Base-by-base conservation (phyloP, 2,113 vertebrate species). In the Psephotus haematonotus region DNA sequence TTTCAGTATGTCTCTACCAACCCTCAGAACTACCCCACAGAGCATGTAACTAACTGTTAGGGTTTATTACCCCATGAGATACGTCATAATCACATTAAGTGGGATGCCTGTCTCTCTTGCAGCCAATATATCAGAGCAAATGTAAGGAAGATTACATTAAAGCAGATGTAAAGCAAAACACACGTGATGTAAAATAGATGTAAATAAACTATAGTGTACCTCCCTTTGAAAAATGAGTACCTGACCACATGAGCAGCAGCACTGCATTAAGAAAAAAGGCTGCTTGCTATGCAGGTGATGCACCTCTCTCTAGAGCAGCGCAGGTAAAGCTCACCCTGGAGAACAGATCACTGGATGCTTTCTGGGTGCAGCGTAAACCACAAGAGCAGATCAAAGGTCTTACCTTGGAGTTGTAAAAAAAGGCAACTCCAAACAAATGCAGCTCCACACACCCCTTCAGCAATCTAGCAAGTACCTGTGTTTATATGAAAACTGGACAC, bases 321-420 rank as follows among this genome's bases (percentile, higher is more conserved):
- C 20, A 37, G 44, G 60, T 11, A 80, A 53, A 89, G n/a, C 67
- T 87, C 70, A 31, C 19, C 59, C 47, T 18, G 11, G 17, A 83
- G 59, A 81, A 33, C 37, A 64, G 35, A 41, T 79, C 0, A 0
- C 62, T 39, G 59, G 19, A 17, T 76, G 63, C 67, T 49, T 70
- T 62, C 63, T 57, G 67, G 52, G 25, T 10, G 28, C 57, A n/a
- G 47, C 43, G 7, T 41, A 82, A 92, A 59, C 76, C 91, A 27
- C 69, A 41, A 6, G 47, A 39, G n/a, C 76, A 96, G 19, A 94
- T 92, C 88, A 96, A 96, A 96, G 68, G 29, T 52, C 9, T 39
- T 43, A 78, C 79, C 86, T 83, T 14, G 39, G 39, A 88, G 50
- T 44, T 82, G 68, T 86, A 69, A 93, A 91, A 93, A 84, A 16